phyloP scores from a whole-genome alignment of 2,888 invertebrate genomes.

The Drosophila nigricruria region DNA sequence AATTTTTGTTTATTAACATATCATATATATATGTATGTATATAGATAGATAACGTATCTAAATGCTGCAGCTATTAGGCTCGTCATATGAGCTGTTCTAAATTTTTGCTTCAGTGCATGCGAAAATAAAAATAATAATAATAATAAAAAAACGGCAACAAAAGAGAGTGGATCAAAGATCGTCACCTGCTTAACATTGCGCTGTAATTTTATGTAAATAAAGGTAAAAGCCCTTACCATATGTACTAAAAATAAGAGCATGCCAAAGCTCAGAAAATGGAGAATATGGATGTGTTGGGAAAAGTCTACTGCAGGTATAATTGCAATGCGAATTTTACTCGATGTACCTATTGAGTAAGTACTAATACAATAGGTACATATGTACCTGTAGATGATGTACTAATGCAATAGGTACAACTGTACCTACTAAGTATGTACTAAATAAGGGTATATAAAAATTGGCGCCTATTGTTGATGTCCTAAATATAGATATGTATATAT shows the following conservation, averaged over 20 bases:
- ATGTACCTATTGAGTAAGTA: neutral
- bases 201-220: conserved; percentile 5
- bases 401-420: too few species aligned
- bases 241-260: conserved; percentile 5
- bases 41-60: conserved; percentile 1
- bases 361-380: neutral
- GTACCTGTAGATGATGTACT: neutral
- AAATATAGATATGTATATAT: too few species aligned
- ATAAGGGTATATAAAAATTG: too few species aligned
- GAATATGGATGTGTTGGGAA: neutral
- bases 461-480: too few species aligned
- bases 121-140: conserved; percentile 1
- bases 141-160: neutral
- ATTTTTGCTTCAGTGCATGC: neutral
- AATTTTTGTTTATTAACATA: conserved; percentile 46
- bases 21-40: neutral
- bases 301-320: neutral
- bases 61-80: neutral
- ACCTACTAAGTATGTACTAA: too few species aligned
- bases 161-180: conserved; percentile 34
- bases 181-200: conserved; percentile 11
- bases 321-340: neutral
- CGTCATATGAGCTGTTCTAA: neutral
- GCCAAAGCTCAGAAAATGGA: neutral
- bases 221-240: neutral